Base-by-base conservation (phyloP, 2,888 invertebrate species). In the Agriopis marginaria region DNA sequence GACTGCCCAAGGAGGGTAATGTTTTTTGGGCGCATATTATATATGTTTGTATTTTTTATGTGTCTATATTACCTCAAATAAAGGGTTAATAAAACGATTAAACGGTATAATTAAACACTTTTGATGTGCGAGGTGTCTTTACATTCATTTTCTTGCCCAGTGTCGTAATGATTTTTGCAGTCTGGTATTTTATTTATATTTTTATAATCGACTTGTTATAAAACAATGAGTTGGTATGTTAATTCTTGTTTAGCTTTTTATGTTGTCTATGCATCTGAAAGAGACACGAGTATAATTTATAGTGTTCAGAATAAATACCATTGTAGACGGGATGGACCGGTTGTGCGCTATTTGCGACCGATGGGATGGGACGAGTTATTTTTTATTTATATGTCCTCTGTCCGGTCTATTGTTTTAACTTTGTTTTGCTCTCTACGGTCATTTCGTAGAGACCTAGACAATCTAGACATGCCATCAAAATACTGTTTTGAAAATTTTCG, bases 291-390 rank as follows among this genome's bases (percentile, higher is more conserved):
- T 59, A 44, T 42, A 59, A 64, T 56, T 42, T 58, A 49, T 56
- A 44, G 49, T 32, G 62, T 39, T 0, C 2, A 14, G 10, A 61
- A 61, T 49, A 60, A 64, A 64, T 64, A 14, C 14, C 49, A 50
- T 32, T 50, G 47, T 17, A 32, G 63, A 63, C 61, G 32, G 66
- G 55, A 60, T 60, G 63, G 54, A 72, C 74, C 75, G 72, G 72
- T 73, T 55, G 54, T 60, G 61, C 12, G 68, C 75, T 74, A 73
- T 75, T 74, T 71, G 68, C 68, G 66, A 62, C 51, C 71, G 66
- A 69, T 71, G 65, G 62, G 53, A 64, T 53, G 65, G 51, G 53
- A 58, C 68, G 39, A 51, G n/a, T 49, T 10, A 17, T 53, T 69
- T 73, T 72, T 71, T 74, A 68, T 73, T 73, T 66, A 50, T 54